Evolutionary conservation across 92 coral and sea anemone genomes (phyloP), one percentile per base, ranked within the genome.

Genomic region (Phenganax subtilis): DNA sequence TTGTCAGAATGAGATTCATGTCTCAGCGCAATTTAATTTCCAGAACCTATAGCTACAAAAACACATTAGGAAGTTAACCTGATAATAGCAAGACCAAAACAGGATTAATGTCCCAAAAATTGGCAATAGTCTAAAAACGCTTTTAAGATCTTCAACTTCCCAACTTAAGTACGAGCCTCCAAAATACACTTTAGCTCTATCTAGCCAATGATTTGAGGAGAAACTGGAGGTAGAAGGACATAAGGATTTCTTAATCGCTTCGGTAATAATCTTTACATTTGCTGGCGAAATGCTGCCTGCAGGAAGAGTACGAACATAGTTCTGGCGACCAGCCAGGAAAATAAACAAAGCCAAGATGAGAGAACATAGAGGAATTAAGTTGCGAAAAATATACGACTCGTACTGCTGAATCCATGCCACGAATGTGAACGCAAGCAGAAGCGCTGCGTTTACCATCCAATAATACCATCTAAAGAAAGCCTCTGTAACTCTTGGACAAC

Each of bases 391-490:
- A 51, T 88, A 83, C 10, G 88, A 28, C 0, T 12, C 28, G 8
- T 82, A 10, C 75, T 96, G 97, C 44, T 96, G 99, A 4, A 96
- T 87, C 16, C 76, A 88, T 0, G 92, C 99, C 12, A 96, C 89
- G 8, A 84, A 81, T 28, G 97, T 90, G 73, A 88, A 86, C 0
- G 97, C 90, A 51, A 96, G 3, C 58, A 96, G 85, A 4, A 96
- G 85, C 30, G 97, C 99, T 56, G 90, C 85, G 86, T 96, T 96
- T 30, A 90, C 89, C 55, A 96, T 92, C 92, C 92, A 96, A 69
- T 96, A 96, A 82, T 90, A 96, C 97, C 99, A 96, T 88, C 89
- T 96, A 67, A 92, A 96, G 87, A 96, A 96, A 53, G 79, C 76
- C 84, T 90, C 77, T 9, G 72, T 88, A 6, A 92, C 93, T 8